These are phyloP conservation scores for Psilanteris sp. DNA, from an alignment of 1,140 invertebrate genomes.

Conservation along the genomic window DNA sequence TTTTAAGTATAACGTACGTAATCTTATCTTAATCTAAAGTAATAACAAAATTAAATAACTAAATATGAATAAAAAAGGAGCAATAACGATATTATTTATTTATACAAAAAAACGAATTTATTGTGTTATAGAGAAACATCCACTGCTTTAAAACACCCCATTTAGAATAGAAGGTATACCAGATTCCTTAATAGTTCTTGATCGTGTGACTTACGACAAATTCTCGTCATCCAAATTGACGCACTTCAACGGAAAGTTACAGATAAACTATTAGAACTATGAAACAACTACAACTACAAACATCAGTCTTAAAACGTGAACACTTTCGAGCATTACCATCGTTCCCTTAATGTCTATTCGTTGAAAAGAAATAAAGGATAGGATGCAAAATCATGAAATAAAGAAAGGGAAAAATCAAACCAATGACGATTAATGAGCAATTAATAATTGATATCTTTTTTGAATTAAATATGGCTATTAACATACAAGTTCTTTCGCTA, in stretches of 20 bases:
- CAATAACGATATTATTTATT: no score
- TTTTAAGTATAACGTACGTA: no score
- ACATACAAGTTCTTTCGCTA: conserved; percentile 11
- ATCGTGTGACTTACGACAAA: conserved; percentile 10
- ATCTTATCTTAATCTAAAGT: no score
- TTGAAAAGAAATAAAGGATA: no score
- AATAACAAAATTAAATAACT: no score
- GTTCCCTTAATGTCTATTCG: no score
- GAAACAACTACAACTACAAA: conserved; percentile 27
- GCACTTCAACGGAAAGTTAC: conserved; percentile 20
- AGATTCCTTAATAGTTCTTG: not conserved
- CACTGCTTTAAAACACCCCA: conserved; percentile 5
- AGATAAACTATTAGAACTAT: conserved; percentile 44
- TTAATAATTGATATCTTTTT: conserved; percentile 8
- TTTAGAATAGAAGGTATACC: no score
- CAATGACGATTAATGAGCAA: not conserved
- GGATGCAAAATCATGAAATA: no score
- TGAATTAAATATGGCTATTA: conserved; percentile 13
- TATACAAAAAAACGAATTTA: no score
- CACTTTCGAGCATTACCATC: not conserved
- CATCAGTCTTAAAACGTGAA: conserved; percentile 44
- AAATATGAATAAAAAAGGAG: no score
- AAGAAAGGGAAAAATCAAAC: not conserved
- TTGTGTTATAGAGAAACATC: no score
- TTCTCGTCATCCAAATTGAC: conserved; percentile 6